Conservation (phyloP, 2,888 invertebrate species). For the Malacosoma neustria region DNA sequence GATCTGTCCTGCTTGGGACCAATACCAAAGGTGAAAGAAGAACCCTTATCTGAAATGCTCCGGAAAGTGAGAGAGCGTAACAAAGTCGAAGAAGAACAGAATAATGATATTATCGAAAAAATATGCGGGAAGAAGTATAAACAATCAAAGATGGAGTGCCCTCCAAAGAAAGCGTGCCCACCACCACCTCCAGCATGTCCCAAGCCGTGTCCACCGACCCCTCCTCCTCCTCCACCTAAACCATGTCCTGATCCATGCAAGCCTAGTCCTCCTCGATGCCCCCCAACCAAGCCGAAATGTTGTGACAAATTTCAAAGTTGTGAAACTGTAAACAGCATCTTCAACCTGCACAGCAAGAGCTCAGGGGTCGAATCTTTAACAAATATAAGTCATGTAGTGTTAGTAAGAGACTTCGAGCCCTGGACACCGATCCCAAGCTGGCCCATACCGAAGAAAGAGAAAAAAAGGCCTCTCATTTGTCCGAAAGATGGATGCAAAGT, state of each 20-base stretch:
- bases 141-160: conserved; percentile 19
- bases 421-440: conserved; percentile 56
- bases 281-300: conserved; percentile 14
- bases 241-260: conserved; percentile 15
- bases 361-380: too few species aligned
- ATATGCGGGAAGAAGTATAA: conserved; percentile 19
- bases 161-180: conserved; percentile 13
- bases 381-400: too few species aligned
- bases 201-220: conserved; percentile 18
- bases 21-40: conserved; percentile 14
- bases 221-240: conserved; percentile 16
- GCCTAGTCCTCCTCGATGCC: conserved; percentile 13
- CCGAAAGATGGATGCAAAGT: conserved; percentile 41
- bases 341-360: too few species aligned
- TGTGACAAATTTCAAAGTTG: conserved; percentile 15
- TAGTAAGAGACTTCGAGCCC: conserved; percentile 36
- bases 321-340: too few species aligned
- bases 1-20: conserved; percentile 6
- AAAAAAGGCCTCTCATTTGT: conserved; percentile 23
- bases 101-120: conserved; percentile 14
- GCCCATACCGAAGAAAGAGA: conserved; percentile 27
- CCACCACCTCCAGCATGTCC: conserved; percentile 8
- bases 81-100: conserved; percentile 18
- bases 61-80: conserved; percentile 30
- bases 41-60: conserved; percentile 35